phyloP scores from a whole-genome alignment of 2,113 vertebrate species.

The Alexandromys fortis region DNA sequence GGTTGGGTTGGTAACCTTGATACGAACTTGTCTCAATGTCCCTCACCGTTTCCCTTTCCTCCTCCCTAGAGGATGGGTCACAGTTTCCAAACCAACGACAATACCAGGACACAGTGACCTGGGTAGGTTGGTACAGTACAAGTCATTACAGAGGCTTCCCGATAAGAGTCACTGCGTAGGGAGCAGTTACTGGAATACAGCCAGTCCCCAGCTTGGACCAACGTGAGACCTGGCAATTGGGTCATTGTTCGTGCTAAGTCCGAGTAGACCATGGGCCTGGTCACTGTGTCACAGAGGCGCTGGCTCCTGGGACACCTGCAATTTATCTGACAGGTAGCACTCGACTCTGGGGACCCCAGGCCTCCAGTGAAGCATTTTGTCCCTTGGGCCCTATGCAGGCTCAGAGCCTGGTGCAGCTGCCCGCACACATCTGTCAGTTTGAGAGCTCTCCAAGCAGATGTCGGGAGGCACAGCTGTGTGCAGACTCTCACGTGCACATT shows the following conservation, averaged over 20 bases:
- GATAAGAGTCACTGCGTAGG: neutral
- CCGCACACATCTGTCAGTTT: accelerated
- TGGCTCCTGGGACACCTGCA: accelerated
- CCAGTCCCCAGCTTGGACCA: neutral
- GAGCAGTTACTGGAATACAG: neutral
- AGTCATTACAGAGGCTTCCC: constrained; percentile 64
- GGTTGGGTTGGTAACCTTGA: neutral
- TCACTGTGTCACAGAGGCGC: neutral
- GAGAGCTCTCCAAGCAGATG: neutral
- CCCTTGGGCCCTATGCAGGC: neutral
- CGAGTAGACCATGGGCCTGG: neutral
- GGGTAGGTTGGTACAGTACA: constrained; percentile 61
- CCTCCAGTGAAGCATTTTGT: neutral
- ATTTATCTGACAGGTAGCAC: neutral
- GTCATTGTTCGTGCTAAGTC: neutral
- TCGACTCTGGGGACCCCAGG: neutral
- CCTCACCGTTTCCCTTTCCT: neutral
- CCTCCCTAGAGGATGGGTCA: neutral
- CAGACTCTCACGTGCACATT: no score
- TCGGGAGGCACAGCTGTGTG: neutral
- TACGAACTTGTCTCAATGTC: neutral
- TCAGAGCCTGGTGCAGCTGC: neutral
- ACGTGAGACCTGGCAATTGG: neutral
- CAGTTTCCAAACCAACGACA: neutral
- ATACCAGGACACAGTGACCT: neutral